Percentiles rank a stretch among this genome's conserved stretches.
Evolutionary conservation across 2,113 vertebrate species (phyloP).

Genomic region (Melanostigma gelatinosum): DNA sequence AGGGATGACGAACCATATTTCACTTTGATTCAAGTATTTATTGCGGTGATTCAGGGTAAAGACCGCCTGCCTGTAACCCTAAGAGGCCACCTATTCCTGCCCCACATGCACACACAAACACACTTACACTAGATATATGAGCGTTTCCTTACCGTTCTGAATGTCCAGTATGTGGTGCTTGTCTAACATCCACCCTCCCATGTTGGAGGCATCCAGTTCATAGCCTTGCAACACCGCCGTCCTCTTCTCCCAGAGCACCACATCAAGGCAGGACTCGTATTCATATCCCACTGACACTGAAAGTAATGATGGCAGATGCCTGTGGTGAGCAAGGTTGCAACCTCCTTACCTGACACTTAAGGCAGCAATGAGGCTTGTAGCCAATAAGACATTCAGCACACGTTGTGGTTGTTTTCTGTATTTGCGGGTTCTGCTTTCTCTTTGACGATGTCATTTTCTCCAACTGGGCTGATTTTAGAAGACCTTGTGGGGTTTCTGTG

Average conservation of each 20-base stretch:
- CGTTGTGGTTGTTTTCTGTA: conserved; percentile 11
- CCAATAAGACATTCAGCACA: conserved; percentile 31
- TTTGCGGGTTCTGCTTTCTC: conserved; percentile 23
- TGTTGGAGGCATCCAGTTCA: conserved; percentile 94
- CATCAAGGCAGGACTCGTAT: conserved; percentile 95
- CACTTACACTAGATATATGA: neutral
- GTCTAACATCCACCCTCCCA: conserved; percentile 96
- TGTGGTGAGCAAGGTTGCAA: conserved; percentile 49
- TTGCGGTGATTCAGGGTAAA: conserved; percentile 77
- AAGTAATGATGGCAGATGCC: conserved; percentile 66
- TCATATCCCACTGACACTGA: conserved; percentile 98
- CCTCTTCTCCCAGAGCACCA: conserved; percentile 97
- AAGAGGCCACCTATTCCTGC: conserved; percentile 66
- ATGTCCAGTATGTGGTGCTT: conserved; percentile 95
- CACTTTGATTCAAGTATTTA: conserved; percentile 85
- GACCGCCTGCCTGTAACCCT: conserved; percentile 78
- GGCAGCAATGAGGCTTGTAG: conserved; percentile 57
- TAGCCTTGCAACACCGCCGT: conserved; percentile 93
- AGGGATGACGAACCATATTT: conserved; percentile 83
- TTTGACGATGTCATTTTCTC: conserved; percentile 60
- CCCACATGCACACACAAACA: conserved; percentile 19
- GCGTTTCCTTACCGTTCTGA: conserved; percentile 89
- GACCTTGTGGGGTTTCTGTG: conserved; percentile 50
- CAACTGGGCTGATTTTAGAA: conserved; percentile 68
- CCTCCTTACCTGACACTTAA: conserved; percentile 56